Evolutionary conservation across 2,113 vertebrate species (phyloP).

Genomic region (Diglossa brunneiventris): DNA sequence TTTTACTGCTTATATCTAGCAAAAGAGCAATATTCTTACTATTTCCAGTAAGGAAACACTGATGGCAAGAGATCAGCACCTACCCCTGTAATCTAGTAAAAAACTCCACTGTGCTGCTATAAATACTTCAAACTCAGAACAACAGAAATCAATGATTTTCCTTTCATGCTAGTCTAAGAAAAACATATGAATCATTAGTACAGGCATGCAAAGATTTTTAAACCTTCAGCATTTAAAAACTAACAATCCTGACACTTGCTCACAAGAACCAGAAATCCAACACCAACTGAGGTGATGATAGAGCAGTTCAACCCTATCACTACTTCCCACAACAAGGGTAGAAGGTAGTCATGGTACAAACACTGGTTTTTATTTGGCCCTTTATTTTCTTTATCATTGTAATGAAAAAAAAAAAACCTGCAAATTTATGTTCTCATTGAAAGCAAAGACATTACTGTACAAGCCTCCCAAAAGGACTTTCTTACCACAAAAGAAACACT

Average conservation of each 20-base stretch:
- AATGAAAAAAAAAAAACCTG: neutral
- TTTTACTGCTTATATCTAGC: neutral
- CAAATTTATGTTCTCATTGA: neutral
- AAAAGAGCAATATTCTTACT: neutral
- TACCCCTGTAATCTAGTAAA: neutral
- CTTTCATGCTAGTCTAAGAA: neutral
- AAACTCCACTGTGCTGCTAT: neutral
- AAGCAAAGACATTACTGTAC: neutral
- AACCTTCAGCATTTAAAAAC: neutral
- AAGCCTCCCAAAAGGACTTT: neutral
- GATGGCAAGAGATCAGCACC: neutral
- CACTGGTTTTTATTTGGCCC: neutral
- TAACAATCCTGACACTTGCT: neutral
- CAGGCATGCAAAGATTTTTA: neutral
- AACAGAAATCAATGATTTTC: neutral
- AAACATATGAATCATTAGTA: neutral
- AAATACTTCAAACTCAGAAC: neutral
- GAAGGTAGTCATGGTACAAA: neutral
- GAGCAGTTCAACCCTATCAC: neutral
- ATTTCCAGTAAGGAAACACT: neutral
- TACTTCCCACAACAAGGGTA: neutral
- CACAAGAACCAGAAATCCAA: neutral
- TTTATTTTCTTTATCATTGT: neutral
- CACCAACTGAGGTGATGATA: neutral
- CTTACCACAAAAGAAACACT: neutral